Evolutionary conservation across 2,888 invertebrate species (phyloP), one percentile per base, ranked within the genome.

Genomic region (Drosophila greeni): DNA sequence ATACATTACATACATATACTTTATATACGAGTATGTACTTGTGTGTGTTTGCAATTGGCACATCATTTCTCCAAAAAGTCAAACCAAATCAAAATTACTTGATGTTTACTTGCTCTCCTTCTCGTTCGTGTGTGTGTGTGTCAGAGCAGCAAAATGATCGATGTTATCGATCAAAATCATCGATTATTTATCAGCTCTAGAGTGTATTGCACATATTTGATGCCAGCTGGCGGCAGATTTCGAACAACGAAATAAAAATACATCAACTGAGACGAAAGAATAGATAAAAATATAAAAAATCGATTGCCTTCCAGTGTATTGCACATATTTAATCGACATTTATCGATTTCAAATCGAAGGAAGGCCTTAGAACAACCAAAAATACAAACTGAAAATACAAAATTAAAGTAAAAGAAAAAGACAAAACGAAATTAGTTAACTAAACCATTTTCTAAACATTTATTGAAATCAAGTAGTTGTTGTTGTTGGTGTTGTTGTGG

Each of bases 401-500:
- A 59, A 34, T 4, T 7, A 26, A 36, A 37, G 7, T 3, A 16
- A 47, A 49, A 64, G 33, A 36, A 58, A 40, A 53, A 59, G 47
- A 23, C 18, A 48, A 47, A 47, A 36, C 7, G 2, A 23, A 56
- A 20, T 53, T 59, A 36, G 80, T 76, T 54, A 82, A 76, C 75
- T 79, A 81, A 80, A 81, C 72, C 78, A 74, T 83, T 80, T 73
- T 69, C 84, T 81, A 81, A 72, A 66, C 69, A 64, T 83, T 81
- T 82, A 77, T 79, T 80, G 56, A 80, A 72, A 73, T 82, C 62
- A 70, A 69, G 68, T 77, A 66, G 60, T 66, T 37, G 58, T 66
- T 61, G 42, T 55, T 66, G 54, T 34, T 68, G 45, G 64, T 34
- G 58, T 53, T 36, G 59, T 37, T 72, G 40, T 36, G 11, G 12